Conservation (phyloP, 2,113 vertebrate genomes). For the Telmatochromis sp. region DNA sequence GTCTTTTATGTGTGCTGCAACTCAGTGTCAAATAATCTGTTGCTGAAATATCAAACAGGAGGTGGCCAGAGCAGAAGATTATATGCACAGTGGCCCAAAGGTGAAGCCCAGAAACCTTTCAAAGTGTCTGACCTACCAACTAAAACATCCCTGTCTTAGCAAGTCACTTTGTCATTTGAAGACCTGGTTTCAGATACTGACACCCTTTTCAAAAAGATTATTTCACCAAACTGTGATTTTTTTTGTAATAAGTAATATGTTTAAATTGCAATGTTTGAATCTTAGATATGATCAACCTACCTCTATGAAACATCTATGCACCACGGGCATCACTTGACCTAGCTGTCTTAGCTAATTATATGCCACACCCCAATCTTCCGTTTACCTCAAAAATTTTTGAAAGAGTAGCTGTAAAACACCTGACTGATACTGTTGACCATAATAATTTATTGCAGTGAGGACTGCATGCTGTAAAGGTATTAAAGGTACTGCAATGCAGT, state of each 20-base stretch:
- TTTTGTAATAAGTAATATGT: background rate
- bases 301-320: background rate
- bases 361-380: background rate
- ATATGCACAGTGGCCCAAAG: background rate
- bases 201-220: background rate
- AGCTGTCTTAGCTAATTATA: background rate
- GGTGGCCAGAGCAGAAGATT: background rate
- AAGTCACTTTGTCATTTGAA: background rate
- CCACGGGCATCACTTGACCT: background rate
- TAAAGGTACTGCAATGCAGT: background rate
- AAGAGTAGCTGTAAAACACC: background rate
- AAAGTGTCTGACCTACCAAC: background rate
- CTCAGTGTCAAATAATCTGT: background rate
- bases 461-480: background rate
- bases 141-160: background rate
- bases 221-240: background rate
- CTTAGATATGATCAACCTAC: background rate
- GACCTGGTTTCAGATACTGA: background rate
- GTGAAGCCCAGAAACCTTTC: background rate
- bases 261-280: background rate
- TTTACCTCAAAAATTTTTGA: accelerated
- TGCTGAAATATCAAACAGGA: background rate
- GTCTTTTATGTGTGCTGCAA: background rate
- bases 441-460: background rate
- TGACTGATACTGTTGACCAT: background rate